Conservation (phyloP, 1,140 invertebrate genomes). For the Listronotus oregonensis region DNA sequence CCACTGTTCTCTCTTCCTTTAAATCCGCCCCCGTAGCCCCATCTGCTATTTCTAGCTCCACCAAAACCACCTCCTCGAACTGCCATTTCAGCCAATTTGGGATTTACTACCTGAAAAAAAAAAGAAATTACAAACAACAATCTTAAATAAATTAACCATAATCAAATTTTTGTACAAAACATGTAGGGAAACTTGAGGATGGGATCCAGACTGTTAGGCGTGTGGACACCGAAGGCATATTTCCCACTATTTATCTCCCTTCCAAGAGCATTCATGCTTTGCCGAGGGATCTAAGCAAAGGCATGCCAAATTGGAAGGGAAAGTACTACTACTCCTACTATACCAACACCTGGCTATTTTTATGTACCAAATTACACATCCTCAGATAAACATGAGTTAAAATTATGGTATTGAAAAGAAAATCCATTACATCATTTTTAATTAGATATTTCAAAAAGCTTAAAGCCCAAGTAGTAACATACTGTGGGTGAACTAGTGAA, state of each 20-base stretch:
- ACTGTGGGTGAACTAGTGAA: too few relatives aligned
- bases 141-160: conserved; percentile 39
- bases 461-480: too few relatives aligned
- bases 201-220: conserved; percentile 47
- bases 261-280: conserved; percentile 74
- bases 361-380: too few relatives aligned
- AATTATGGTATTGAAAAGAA: too few relatives aligned
- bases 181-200: conserved; percentile 41
- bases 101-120: conserved; percentile 24
- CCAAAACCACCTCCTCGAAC: conserved; percentile 16
- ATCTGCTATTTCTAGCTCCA: conserved; percentile 6
- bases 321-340: too few relatives aligned
- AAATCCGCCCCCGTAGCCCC: conserved; percentile 22
- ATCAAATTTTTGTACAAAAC: background rate
- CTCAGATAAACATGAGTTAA: too few relatives aligned
- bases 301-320: conserved; percentile 75
- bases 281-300: conserved; percentile 63
- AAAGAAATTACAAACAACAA: conserved; percentile 40
- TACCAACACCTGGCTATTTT: too few relatives aligned
- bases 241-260: conserved; percentile 65
- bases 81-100: conserved; percentile 32
- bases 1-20: conserved; percentile 26
- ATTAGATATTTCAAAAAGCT: too few relatives aligned
- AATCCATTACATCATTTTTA: too few relatives aligned
- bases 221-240: conserved; percentile 79